phyloP scores from a whole-genome alignment of 2,888 invertebrate species.

The Ectropis crepuscularia region DNA sequence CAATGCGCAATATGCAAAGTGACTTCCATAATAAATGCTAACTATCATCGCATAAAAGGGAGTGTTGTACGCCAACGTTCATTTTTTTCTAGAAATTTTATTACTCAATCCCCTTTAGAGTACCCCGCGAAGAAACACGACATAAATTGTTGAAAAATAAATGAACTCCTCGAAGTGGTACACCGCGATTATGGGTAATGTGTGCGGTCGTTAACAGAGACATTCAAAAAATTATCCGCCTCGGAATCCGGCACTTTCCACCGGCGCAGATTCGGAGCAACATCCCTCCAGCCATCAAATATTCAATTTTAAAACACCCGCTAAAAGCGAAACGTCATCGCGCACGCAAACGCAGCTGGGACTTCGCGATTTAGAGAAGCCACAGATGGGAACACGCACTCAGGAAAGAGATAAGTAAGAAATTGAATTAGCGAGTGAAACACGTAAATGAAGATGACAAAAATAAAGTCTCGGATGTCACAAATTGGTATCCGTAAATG shows the following conservation, averaged over 20 bases:
- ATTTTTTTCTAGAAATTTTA: constrained; percentile 26
- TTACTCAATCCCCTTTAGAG: constrained; percentile 40
- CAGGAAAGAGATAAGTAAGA: constrained; percentile 77
- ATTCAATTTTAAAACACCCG: constrained; percentile 85
- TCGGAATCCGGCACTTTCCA: constrained; percentile 68
- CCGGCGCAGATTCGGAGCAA: constrained; percentile 79
- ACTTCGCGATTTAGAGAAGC: constrained; percentile 81
- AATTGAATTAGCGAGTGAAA: constrained; percentile 82
- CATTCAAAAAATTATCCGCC: constrained; percentile 78
- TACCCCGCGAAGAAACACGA: constrained; percentile 49
- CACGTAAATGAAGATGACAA: constrained; percentile 76
- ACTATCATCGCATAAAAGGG: constrained; percentile 14
- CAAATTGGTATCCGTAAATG: constrained; percentile 72
- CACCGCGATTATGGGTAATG: constrained; percentile 66
- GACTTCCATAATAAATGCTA: constrained; percentile 17
- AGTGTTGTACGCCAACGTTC: constrained; percentile 5
- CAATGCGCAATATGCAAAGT: constrained; percentile 23
- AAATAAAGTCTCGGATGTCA: constrained; percentile 73
- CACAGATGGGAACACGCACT: constrained; percentile 83
- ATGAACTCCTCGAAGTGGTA: constrained; percentile 60
- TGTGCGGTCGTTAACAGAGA: constrained; percentile 69
- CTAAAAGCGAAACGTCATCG: constrained; percentile 85
- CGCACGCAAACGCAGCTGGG: constrained; percentile 79
- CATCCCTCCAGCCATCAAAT: constrained; percentile 80
- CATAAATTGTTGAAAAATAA: constrained; percentile 60